A percentile compares a stretch with the other conserved stretches of the same genome.
Conservation (phyloP, 2,113 vertebrate species). For the Numida meleagris region DNA sequence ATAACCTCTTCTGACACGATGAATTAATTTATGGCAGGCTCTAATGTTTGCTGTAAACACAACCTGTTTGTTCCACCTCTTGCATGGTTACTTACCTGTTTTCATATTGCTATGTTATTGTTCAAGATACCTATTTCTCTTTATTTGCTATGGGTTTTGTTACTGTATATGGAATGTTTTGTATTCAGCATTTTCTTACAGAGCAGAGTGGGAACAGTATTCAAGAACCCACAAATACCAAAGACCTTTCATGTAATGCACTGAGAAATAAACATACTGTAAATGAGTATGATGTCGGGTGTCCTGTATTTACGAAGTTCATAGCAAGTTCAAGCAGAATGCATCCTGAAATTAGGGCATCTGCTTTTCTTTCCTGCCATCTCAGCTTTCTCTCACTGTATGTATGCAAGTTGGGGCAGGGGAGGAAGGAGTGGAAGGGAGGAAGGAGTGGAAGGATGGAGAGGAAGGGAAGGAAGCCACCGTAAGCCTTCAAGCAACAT, state of each 20-base stretch:
- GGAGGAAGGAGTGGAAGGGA: no score
- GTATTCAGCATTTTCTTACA: constrained; percentile 68
- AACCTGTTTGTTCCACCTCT: constrained; percentile 36
- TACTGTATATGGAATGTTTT: constrained; percentile 76
- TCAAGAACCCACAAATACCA: constrained; percentile 74
- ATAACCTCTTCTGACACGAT: background rate
- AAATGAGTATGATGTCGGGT: background rate
- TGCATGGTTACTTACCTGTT: constrained; percentile 70
- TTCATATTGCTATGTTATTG: constrained; percentile 68
- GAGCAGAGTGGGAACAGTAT: constrained; percentile 72
- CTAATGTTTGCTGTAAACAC: constrained; percentile 23
- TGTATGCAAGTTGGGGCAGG: background rate
- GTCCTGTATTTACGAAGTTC: background rate
- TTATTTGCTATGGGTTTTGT: constrained; percentile 71
- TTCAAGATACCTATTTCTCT: constrained; percentile 65
- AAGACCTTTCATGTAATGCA: constrained; percentile 79
- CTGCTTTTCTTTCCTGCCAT: background rate
- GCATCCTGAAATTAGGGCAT: background rate
- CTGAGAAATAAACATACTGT: constrained; percentile 80
- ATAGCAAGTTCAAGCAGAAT: background rate
- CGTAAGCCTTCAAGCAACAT: background rate
- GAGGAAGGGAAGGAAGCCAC: background rate
- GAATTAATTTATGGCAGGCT: constrained; percentile 42
- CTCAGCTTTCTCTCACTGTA: background rate
- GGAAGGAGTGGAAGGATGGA: no score